Base-by-base conservation (phyloP, 2,888 invertebrate genomes). In the Lasiommata megera region DNA sequence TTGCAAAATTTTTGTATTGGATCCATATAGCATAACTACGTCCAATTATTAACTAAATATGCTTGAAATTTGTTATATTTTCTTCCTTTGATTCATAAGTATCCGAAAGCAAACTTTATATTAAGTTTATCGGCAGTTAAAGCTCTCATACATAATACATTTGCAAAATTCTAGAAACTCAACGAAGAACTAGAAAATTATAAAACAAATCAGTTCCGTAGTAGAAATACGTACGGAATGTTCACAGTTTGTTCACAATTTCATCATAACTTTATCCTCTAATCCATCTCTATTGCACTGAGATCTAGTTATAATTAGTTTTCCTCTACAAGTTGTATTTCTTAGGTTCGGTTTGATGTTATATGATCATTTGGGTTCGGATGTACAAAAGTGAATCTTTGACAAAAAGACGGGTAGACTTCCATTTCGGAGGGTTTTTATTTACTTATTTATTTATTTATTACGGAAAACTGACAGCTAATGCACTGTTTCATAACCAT, bases 251-350 rank as follows among this genome's bases (percentile, higher is more conserved):
- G n/a, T 23, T 43, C 41, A 23, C 41, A 29, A 29, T 28, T 46
- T 29, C 29, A 29, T 29, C 29, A 46, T 31, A 46, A 46, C 44
- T 46, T 46, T 46, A 29, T 16, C 44, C 44, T 31, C 16, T 46
- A 46, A 46, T 14, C 43, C 28, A 46, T 46, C 44, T 46, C 44
- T 46, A 12, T 46, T 9, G 44, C 14, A 46, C 16, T 29, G 14
- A 31, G 29, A 46, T 29, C 44, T 46, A 31, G 44, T 46, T 46
- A 46, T 46, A 46, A 46, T 46, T 46, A 46, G 29, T 46, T 14
- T 46, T 46, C 29, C 29, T 31, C 16, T 16, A 14, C 11, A 11
- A 46, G 29, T 16, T 46, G 29, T 46, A 23, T 23, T 23, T 23
- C 23, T 23, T 23, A 23, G 23, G 5, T 23, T 3, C 23, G 3